phyloP scores from a whole-genome alignment of 1,140 invertebrate species.

The Cotesia vestalis region DNA sequence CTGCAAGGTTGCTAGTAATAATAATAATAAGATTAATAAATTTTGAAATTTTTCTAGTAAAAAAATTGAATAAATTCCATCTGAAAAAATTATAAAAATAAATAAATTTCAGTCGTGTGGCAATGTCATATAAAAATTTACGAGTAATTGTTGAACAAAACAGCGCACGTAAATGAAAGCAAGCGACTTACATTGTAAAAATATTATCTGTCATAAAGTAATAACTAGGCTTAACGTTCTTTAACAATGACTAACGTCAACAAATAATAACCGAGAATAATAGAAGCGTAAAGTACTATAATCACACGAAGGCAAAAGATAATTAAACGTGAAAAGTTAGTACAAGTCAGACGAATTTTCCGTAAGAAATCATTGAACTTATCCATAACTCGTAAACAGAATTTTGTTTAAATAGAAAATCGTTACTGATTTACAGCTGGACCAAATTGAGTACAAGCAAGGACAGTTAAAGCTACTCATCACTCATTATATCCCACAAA shows the following conservation, averaged over 20 bases:
- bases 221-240: slow-evolving; percentile 55
- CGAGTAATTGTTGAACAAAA: not conserved
- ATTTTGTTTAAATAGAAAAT: not conserved
- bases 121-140: not conserved
- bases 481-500: not conserved
- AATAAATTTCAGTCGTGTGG: no score
- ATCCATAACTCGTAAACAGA: not conserved
- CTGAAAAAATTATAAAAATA: no score
- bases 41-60: no score
- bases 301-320: slow-evolving; percentile 8
- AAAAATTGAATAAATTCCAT: no score
- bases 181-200: not conserved
- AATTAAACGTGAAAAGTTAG: not conserved
- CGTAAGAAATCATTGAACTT: not conserved
- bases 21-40: no score
- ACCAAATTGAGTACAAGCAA: slow-evolving; percentile 2
- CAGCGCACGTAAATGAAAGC: not conserved
- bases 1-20: no score
- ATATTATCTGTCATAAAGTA: slow-evolving; percentile 49
- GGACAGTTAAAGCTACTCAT: slow-evolving; percentile 14
- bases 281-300: slow-evolving; percentile 27
- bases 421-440: slow-evolving; percentile 26
- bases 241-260: slow-evolving; percentile 51
- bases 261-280: slow-evolving; percentile 58
- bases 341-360: no score